phyloP scores from a whole-genome alignment of 2,888 invertebrate genomes.

The Pollenia amentaria region DNA sequence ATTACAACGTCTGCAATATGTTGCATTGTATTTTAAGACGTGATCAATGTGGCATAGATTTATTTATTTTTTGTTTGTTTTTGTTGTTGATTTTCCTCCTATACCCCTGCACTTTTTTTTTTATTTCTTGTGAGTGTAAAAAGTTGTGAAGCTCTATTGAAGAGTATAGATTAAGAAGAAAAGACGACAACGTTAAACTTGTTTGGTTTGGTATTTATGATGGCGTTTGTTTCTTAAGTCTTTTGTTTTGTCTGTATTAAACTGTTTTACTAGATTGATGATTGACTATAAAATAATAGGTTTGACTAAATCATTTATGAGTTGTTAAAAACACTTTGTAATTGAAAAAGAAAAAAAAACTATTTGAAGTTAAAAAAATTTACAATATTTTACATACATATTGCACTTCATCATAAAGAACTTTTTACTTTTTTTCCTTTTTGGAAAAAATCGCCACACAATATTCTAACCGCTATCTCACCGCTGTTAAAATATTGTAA shows the following conservation, averaged over 20 bases:
- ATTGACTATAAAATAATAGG: constrained; percentile 69
- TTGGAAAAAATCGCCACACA: too few relatives aligned
- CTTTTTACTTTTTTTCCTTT: too few relatives aligned
- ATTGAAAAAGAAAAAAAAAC: background rate
- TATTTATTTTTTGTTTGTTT: constrained; percentile 34
- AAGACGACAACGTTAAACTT: constrained; percentile 52
- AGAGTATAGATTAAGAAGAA: background rate
- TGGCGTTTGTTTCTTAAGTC: constrained; percentile 72
- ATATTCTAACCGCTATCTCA: too few relatives aligned
- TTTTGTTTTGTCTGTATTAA: constrained; percentile 65
- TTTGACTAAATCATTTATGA: constrained; percentile 34
- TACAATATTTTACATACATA: too few relatives aligned
- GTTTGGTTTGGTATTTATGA: constrained; percentile 48
- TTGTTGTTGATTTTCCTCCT: constrained; percentile 17
- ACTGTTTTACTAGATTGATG: constrained; percentile 55
- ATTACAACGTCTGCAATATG: constrained; percentile 58
- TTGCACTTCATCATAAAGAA: too few relatives aligned
- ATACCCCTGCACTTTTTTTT: constrained; percentile 2
- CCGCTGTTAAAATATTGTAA: too few relatives aligned
- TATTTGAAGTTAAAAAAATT: background rate
- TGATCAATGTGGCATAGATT: constrained; percentile 74
- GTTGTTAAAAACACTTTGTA: background rate
- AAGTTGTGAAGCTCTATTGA: constrained; percentile 1
- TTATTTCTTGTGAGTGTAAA: background rate
- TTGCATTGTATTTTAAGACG: constrained; percentile 67